Evolutionary conservation across 2,888 invertebrate genomes (phyloP).

Genomic region (Slavum lentiscoides): DNA sequence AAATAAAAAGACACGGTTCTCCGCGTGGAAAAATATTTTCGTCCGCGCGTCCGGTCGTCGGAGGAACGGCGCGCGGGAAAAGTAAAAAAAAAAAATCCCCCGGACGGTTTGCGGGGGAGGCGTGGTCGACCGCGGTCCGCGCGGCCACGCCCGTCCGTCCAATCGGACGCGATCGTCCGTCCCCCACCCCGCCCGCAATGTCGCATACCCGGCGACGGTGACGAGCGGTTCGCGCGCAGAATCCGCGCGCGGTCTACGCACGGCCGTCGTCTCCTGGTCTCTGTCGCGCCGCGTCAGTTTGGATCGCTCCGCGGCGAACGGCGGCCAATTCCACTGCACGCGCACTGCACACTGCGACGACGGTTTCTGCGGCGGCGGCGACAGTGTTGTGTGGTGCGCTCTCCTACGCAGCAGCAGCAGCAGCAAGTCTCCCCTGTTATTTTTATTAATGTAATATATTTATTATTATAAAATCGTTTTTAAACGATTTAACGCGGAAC

Average conservation of each 20-base stretch:
- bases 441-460: no score
- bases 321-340: slow-evolving; percentile 7
- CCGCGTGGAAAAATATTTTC: no score
- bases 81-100: no score
- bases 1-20: no score
- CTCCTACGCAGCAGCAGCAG: no score
- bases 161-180: neutral
- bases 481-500: no score
- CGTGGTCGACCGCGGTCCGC: slow-evolving; percentile 11
- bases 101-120: neutral
- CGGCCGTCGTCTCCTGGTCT: neutral
- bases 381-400: no score
- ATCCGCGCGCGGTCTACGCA: slow-evolving; percentile 19
- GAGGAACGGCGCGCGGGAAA: no score
- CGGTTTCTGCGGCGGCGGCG: neutral
- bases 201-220: neutral
- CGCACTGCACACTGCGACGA: neutral
- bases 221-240: neutral
- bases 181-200: neutral
- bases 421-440: no score
- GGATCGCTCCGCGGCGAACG: slow-evolving; percentile 45
- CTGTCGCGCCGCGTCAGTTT: slow-evolving; percentile 23
- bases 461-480: no score
- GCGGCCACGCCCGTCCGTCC: slow-evolving; percentile 23
- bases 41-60: no score